phyloP scores from a whole-genome alignment of 2,888 invertebrate species.

The Oscheius onirici region DNA sequence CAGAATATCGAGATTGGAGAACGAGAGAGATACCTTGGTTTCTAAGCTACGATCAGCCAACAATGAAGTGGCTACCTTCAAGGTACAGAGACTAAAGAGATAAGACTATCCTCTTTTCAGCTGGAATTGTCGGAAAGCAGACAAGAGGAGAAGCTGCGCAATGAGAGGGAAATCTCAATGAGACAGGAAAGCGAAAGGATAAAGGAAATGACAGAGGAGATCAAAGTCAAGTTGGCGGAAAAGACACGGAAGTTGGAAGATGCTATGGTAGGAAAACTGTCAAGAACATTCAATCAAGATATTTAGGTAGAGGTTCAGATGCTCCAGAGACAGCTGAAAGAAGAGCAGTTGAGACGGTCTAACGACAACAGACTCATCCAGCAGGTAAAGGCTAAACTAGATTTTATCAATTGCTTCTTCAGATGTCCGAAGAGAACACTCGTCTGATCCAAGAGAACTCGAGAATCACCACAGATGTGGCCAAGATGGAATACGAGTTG shows the following conservation, averaged over 20 bases:
- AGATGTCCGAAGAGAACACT: slow-evolving; percentile 41
- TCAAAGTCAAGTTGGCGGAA: neutral
- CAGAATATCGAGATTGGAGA: slow-evolving; percentile 31
- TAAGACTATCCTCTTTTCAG: slow-evolving; percentile 6
- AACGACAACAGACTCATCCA: slow-evolving; percentile 24
- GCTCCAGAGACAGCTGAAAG: slow-evolving; percentile 22
- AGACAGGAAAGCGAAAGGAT: slow-evolving; percentile 2
- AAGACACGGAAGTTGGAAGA: slow-evolving; percentile 11
- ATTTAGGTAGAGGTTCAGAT: neutral
- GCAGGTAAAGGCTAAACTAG: neutral
- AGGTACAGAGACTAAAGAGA: slow-evolving; percentile 4
- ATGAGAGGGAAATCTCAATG: slow-evolving; percentile 16
- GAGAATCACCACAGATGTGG: slow-evolving; percentile 41
- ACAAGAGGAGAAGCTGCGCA: slow-evolving; percentile 27
- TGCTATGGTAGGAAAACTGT: neutral
- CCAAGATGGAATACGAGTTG: slow-evolving; percentile 37
- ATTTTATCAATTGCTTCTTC: neutral
- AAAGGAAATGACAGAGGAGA: slow-evolving; percentile 16
- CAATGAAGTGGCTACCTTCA: slow-evolving; percentile 20
- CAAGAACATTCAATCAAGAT: neutral
- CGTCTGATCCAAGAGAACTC: slow-evolving; percentile 51
- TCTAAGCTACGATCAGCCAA: slow-evolving; percentile 11
- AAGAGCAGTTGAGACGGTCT: slow-evolving; percentile 18
- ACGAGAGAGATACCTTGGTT: slow-evolving; percentile 33
- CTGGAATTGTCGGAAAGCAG: slow-evolving; percentile 15